Evolutionary conservation across 2,113 vertebrate species (phyloP), one percentile per base, ranked within the genome.

Genomic region (Centropristis striata): DNA sequence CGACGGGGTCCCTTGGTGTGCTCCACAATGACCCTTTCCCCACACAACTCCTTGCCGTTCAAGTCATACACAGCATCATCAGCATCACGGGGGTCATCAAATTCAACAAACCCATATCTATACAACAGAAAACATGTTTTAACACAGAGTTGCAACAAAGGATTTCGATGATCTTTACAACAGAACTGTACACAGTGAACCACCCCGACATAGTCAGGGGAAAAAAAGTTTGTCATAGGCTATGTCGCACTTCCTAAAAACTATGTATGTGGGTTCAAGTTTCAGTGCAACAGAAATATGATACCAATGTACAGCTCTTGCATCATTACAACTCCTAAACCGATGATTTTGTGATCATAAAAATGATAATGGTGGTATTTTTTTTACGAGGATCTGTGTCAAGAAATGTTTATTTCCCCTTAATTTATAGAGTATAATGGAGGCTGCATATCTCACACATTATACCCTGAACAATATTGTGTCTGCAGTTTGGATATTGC

Each of bases 71-170:
- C 98, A 0, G 98, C 97, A 80, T 99, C 98, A 6, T 99, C 98
- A 1, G 98, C 98, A 32, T 99, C 98, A 1, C 98, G 96, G 71
- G 98, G 96, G 86, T 99, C 98, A 77, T 98, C 98, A 41, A 99
- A 99, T 88, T 99, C 98, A 75, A 99, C 98, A 92, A 99, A 99
- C 58, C 98, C 98, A 1, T 99, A 99, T 80, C 98, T 99, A 2
- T 23, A 74, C 5, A 8, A 36, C 1, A 46, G 2, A 32, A 11
- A 51, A 66, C 12, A 50, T 2, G 37, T 63, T 60, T 60, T 18
- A 72, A 55, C 8, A 46, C 21, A 0, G 4, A 16, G 8, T 42
- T 3, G 23, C 11, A n/a, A 51, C 4, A 10, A 58, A 46, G 7
- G 5, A 37, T 18, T 49, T 4, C 27, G 14, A 37, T 21, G 1